Evolutionary conservation across 1,140 invertebrate genomes (phyloP), one percentile per base, ranked within the genome.

Genomic region (Xylocopa sonorina): DNA sequence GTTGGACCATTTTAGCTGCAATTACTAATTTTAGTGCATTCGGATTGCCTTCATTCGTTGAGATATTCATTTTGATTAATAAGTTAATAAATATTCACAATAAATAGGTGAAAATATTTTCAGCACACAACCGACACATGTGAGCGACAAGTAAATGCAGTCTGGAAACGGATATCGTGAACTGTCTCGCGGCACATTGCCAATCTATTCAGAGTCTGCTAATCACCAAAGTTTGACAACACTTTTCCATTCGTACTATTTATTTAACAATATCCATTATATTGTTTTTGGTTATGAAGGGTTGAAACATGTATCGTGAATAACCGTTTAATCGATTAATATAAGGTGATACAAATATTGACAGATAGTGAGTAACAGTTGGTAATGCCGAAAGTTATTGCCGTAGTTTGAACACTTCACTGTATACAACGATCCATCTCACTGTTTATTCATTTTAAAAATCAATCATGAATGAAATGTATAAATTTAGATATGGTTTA

Each of bases 31-130:
- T 96, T 72, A 97, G 90, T 6, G 95, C 94, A 38, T 95, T 94
- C 9, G 95, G 95, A 93, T 96, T 97, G 81, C 94, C 95, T 83
- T 95, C 94, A 87, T 96, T 96, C 50, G 95, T 95, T 78, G 93
- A 94, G 67, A 96, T 93, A 78, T 94, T 95, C 95, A 96, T 96
- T 90, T 90, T 94, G 72, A 53, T 27, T 77, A 86, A 88, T 84
- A 82, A 88, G 64, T 89, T 83, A 91, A 90, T 92, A 92, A 91
- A 91, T 90, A 90, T 82, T 79, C 60, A 67, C 66, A 89, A 91
- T 89, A 91, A 90, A 89, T 90, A 91, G 50, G 34, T 66, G 78
- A 87, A 88, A 90, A 89, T 92, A 89, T 88, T 84, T 84, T 89
- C 60, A 87, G 82, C 72, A 75, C 82, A 89, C 87, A 89, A 89